Percentiles rank a stretch among this genome's conserved stretches.
Evolutionary conservation across 2,797 vertebrate species (phyloP).

Genomic region (Urosaurus nigricauda): DNA sequence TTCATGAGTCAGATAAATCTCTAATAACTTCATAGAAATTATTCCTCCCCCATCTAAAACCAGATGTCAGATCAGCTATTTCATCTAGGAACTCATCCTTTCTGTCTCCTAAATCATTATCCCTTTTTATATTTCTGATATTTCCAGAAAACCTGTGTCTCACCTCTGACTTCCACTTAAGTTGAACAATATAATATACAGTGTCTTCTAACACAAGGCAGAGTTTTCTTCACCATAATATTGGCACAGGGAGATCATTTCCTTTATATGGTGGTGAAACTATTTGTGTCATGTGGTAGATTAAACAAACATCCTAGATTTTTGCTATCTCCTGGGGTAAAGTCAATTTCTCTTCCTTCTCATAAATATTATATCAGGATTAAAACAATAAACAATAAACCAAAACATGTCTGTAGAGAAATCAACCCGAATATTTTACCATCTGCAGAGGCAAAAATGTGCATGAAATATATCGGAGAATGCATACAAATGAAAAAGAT

Average conservation of each 20-base stretch:
- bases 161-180: neutral
- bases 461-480: too few species aligned
- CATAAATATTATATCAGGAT: neutral
- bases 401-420: neutral
- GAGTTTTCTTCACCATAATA: neutral
- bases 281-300: neutral
- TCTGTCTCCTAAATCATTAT: neutral
- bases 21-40: neutral
- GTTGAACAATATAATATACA: neutral
- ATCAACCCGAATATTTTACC: neutral
- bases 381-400: neutral
- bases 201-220: neutral
- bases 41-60: neutral
- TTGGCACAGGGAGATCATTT: neutral
- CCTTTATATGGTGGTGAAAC: neutral
- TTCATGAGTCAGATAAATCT: neutral
- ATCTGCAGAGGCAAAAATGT: neutral
- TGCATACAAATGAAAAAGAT: too few species aligned
- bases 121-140: neutral
- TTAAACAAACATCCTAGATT: neutral
- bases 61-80: neutral
- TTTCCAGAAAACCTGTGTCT: neutral
- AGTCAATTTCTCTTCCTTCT: neutral
- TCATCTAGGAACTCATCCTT: neutral
- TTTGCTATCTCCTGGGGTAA: constrained; percentile 7